Conservation (phyloP, 2,797 vertebrate genomes). For the Myotis vivesi region DNA sequence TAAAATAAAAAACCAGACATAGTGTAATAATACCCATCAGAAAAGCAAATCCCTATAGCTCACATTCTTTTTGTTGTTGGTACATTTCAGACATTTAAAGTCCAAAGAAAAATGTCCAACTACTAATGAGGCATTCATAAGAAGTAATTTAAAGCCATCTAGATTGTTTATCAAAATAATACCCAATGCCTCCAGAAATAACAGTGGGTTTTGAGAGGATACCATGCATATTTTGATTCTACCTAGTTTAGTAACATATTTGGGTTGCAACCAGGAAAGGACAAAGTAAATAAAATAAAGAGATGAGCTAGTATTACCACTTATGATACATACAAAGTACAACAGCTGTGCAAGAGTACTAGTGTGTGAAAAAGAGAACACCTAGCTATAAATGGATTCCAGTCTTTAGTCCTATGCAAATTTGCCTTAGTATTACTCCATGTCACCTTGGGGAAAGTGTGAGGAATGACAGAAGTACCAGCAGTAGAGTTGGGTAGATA, state of each 20-base stretch:
- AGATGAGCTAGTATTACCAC: not conserved
- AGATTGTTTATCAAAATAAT: not conserved
- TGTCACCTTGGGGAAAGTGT: not conserved
- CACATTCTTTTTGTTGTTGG: not conserved
- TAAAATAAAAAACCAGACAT: not conserved
- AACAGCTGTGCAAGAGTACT: accelerated
- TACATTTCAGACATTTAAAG: not conserved
- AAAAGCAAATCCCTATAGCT: not conserved
- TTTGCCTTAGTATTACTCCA: not conserved
- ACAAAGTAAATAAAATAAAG: not conserved
- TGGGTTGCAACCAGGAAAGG: not conserved
- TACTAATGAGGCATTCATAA: not conserved
- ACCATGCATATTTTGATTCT: not conserved
- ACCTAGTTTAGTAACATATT: not conserved
- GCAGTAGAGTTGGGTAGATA: not conserved
- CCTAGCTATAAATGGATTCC: not conserved
- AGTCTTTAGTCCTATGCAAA: not conserved
- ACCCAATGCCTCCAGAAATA: not conserved
- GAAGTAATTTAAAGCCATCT: not conserved
- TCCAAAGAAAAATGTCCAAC: not conserved
- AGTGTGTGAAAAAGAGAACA: not conserved
- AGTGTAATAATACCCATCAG: not conserved
- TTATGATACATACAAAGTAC: not conserved
- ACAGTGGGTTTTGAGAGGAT: not conserved
- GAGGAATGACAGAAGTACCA: not conserved